Evolutionary conservation across 2,113 vertebrate species (phyloP), one percentile per base, ranked within the genome.

Genomic region (Lanius ludovicianus): DNA sequence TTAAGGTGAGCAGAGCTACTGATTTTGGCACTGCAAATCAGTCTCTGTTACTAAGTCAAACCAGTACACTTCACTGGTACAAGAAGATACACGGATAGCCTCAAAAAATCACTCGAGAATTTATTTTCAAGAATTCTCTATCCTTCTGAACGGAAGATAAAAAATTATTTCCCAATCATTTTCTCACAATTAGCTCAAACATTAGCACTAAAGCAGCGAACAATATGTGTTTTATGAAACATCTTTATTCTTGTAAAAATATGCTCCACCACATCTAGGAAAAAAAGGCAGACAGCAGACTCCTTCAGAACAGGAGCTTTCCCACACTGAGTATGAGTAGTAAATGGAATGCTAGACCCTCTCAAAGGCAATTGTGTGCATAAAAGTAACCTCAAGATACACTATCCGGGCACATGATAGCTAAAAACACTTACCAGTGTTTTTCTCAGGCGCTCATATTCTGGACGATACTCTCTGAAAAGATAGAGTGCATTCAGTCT

Each of bases 381-480:
- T 15, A 39, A 14, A 46, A 59, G 15, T 25, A 42, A 83, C 18
- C 28, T 42, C 62, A 44, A 27, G 57, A 87, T 8, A 44, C 28
- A 15, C 15, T 33, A 3, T 17, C 30, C 10, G 2, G 3, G 17
- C 9, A 12, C 18, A 24, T 19, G 70, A 18, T 0, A 62, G 30
- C 24, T 74, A 50, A 27, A 55, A 75, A 22, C 39, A 96, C 98
- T 98, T 96, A 99, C 99, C 97, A 99, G 92, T 62, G 99, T 97
- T 92, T 95, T 98, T 64, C 97, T 98, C 74, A 99, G 98, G 39
- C 99, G 97, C 55, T 99, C 98, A 15, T 99, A 99, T 71, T 99
- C 99, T 6, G 99, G 99, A 17, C 98, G 99, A 89, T 99, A 99
- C 12, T 99, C 99, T 73, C 99, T 99, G 95, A 46, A 95, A 88